Percentiles rank a stretch among this genome's conserved stretches.
Conservation (phyloP, 2,113 vertebrate species). For the Ochotona princeps region DNA sequence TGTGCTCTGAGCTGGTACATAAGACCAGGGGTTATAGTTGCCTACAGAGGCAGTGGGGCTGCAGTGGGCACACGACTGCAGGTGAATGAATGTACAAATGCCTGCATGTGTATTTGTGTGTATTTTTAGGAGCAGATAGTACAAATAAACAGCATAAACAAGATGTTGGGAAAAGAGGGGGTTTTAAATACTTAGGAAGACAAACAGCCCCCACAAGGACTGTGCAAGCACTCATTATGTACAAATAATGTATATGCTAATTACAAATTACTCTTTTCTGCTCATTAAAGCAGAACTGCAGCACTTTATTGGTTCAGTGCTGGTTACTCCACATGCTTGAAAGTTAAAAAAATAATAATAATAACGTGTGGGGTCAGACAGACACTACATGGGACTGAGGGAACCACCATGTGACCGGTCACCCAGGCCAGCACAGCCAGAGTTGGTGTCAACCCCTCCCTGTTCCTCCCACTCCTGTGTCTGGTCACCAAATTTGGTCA, state of each 20-base stretch:
- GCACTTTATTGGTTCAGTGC: conserved; percentile 68
- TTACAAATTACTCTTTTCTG: conserved; percentile 77
- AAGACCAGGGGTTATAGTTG: neutral
- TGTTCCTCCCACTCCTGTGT: neutral
- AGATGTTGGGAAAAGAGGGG: conserved; percentile 23
- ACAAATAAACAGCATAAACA: conserved; percentile 68
- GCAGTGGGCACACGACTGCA: neutral
- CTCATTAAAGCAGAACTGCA: conserved; percentile 75
- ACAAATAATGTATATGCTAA: conserved; percentile 80
- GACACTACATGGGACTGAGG: neutral
- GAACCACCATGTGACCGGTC: neutral
- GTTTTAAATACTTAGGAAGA: conserved; percentile 72
- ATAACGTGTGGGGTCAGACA: conserved; percentile 62
- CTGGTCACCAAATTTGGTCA: neutral
- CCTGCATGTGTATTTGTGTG: neutral
- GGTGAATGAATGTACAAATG: neutral
- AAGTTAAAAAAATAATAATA: conserved; percentile 65
- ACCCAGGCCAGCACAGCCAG: neutral
- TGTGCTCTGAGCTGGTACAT: neutral
- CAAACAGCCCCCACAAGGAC: conserved; percentile 70
- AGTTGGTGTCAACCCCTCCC: neutral
- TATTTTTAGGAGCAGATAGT: conserved; percentile 44
- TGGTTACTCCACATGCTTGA: conserved; percentile 50
- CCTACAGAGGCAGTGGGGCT: neutral
- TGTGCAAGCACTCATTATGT: conserved; percentile 74